Base-by-base conservation (phyloP, 2,797 vertebrate species). In the Graptemys geographica region DNA sequence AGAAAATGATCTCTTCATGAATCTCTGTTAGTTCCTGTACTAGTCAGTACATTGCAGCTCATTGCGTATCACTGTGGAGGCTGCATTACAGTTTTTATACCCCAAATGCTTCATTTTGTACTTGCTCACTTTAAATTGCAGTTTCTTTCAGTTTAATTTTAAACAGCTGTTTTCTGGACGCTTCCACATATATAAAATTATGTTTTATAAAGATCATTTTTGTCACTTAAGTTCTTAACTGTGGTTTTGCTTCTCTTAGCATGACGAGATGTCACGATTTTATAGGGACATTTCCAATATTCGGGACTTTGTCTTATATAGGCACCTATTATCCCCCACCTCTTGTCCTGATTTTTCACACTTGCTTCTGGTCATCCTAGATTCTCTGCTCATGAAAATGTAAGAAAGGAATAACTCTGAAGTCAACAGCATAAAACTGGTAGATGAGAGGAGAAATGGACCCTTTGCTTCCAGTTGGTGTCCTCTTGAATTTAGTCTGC, bases 71-170 rank as follows among this genome's bases (percentile, higher is more conserved):
- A 79, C 1, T 55, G 62, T 57, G 88, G 86, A 93, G 92, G 91
- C 91, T 93, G 84, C 49, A 76, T 80, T 81, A 37, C 81, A 33
- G 4, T 76, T 96, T 94, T 90, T 90, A 44, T 90, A 86, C 96
- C 92, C 92, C 94, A 96, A 90, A 80, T 89, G 81, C 87, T 88
- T 96, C 76, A 49, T 87, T 97, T 91, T 95, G 83, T 55, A 25
- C 23, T 57, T 57, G 25, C 93, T 97, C 95, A 95, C 93, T 95
- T 95, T 88, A 90, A 94, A 85, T 93, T 90, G 53, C 1, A 6
- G 90, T 95, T 96, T 90, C 79, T 89, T 91, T 81, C 83, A n/a
- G 90, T 94, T 96, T 94, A 88, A 91, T 95, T 94, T 96, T 94
- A 89, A 96, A 80, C 92, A 95, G 90, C 89, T 96, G 92, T 90